Evolutionary conservation across 2,113 vertebrate species (phyloP).

Genomic region (Kryptolebias marmoratus): DNA sequence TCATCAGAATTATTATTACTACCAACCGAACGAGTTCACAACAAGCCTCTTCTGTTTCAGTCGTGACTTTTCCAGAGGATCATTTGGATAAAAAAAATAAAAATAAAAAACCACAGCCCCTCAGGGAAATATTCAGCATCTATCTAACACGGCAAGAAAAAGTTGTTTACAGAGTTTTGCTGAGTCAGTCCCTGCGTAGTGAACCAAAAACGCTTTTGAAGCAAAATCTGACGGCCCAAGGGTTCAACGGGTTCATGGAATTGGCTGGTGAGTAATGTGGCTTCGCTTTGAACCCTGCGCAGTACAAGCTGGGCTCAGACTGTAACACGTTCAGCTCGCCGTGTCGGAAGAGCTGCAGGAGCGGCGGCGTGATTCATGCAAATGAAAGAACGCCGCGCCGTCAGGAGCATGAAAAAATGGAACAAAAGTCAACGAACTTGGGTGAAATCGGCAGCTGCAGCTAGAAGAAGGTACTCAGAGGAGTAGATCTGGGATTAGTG

Average conservation of each 20-base stretch:
- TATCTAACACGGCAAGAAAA: constrained; percentile 4
- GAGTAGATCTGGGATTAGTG: neutral
- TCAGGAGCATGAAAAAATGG: neutral
- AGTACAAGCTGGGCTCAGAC: neutral
- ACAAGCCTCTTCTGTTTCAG: constrained; percentile 8
- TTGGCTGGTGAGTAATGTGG: constrained; percentile 22
- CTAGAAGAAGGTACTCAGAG: neutral
- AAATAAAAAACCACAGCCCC: neutral
- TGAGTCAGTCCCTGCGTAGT: constrained; percentile 35
- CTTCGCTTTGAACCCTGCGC: neutral
- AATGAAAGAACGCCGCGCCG: neutral
- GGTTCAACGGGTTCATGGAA: constrained; percentile 25
- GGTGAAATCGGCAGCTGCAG: neutral
- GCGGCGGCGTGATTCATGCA: neutral
- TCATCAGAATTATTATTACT: too few relatives aligned
- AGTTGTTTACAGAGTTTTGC: constrained; percentile 26
- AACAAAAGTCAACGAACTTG: constrained; percentile 21
- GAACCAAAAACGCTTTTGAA: constrained; percentile 39
- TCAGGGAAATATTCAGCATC: constrained; percentile 26
- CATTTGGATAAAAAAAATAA: neutral
- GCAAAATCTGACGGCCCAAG: constrained; percentile 23
- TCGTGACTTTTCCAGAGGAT: constrained; percentile 18
- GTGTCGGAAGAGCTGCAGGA: neutral
- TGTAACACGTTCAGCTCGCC: neutral
- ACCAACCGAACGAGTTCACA: neutral